Base-by-base conservation (phyloP, 2,113 vertebrate species). In the Podarcis raffonei region DNA sequence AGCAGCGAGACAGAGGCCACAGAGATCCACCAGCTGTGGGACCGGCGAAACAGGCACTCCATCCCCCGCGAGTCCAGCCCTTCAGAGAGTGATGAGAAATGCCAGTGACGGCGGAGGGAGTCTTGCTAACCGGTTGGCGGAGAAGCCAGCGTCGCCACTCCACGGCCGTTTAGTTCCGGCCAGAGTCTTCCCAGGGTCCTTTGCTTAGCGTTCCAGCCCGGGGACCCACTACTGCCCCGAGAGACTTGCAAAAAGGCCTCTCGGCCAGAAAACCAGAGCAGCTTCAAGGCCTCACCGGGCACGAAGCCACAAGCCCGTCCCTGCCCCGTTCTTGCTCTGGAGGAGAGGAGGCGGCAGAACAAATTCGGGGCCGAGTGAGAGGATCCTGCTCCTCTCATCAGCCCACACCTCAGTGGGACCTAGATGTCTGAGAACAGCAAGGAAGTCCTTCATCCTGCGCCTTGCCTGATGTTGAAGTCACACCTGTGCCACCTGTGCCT, bases 11-110 rank as follows among this genome's bases (percentile, higher is more conserved):
- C 97, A 0, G 99, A 99, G 90, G 98, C 98, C 95, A 98, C 99
- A 0, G 98, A 99, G 91, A 97, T 99, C 82, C 98, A 95, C 92
- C 98, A 98, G 93, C 97, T 99, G 89, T 99, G 99, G 99, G 98
- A 98, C 77, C 97, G 98, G 81, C 98, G 98, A 94, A 97, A 98
- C 93, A 97, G 94, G 94, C 95, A 98, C 6, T 94, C 97, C 81
- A 97, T 99, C 89, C 99, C 98, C 71, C 95, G 97, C 0, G 98
- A 99, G 82, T 97, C 97, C 42, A 94, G 96, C 18, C 97, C 98
- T 15, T 97, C 98, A 0, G 98, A 98, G 92, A 98, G 98, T 0
- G 97, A 98, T 0, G 97, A 98, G 93, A 99, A 98, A 91, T 98
- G 97, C 84, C 97, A 98, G 89, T 98, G 96, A 97, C 1, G 3